Conservation (phyloP, 92 coral and sea anemone species). For the Pocillopora grandis region DNA sequence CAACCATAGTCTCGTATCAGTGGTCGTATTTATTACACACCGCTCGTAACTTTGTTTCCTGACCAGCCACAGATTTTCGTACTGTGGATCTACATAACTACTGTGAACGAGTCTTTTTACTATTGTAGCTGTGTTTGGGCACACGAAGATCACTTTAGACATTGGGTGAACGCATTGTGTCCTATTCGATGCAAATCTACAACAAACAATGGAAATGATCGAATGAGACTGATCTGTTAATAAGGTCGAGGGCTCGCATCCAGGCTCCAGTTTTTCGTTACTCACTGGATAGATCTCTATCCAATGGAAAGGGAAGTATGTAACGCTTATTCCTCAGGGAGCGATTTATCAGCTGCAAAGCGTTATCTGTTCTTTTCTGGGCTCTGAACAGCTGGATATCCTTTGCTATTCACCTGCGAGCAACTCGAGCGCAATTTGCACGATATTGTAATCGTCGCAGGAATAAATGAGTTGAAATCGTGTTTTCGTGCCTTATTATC, state of each 20-base stretch:
- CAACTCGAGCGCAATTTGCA: too few relatives aligned
- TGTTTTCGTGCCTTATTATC: too few relatives aligned
- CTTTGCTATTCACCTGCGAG: too few relatives aligned
- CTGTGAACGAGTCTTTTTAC: slow-evolving; percentile 31
- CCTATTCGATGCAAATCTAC: slow-evolving; percentile 41
- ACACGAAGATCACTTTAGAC: slow-evolving; percentile 61
- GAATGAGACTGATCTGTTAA: background rate
- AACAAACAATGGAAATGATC: background rate
- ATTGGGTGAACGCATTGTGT: slow-evolving; percentile 59
- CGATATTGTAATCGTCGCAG: too few relatives aligned
- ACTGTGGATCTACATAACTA: slow-evolving; percentile 34
- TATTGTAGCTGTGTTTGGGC: slow-evolving; percentile 65
- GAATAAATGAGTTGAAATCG: too few relatives aligned
- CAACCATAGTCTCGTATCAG: slow-evolving; percentile 26
- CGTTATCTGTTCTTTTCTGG: too few relatives aligned
- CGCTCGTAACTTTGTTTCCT: slow-evolving; percentile 63
- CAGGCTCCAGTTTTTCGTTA: too few relatives aligned
- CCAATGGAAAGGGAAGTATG: too few relatives aligned
- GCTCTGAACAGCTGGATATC: too few relatives aligned
- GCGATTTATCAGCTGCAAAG: too few relatives aligned
- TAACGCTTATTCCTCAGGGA: too few relatives aligned
- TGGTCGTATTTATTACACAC: slow-evolving; percentile 51
- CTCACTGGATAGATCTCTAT: too few relatives aligned
- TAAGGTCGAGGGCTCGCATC: background rate
- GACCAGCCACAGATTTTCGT: slow-evolving; percentile 78